Evolutionary conservation across 2,113 vertebrate species (phyloP).

Genomic region (Corythornis cristatus): DNA sequence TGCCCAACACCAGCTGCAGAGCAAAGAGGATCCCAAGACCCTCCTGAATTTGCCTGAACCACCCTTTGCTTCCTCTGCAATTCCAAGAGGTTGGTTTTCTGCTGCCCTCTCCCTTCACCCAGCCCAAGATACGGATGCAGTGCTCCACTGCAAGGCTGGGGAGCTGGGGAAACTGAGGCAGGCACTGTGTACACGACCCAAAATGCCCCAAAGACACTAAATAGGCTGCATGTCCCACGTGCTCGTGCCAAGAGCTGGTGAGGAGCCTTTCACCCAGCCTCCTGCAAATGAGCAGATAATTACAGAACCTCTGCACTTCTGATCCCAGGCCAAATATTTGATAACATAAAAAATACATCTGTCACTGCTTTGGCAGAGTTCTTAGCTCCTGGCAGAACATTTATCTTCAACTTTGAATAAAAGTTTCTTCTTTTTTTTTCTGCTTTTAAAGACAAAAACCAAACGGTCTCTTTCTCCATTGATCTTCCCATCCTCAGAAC

Average conservation of each 20-base stretch:
- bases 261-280: not conserved
- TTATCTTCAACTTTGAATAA: not conserved
- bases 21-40: not conserved
- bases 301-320: not conserved
- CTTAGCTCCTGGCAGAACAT: not conserved
- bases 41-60: not conserved
- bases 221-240: not conserved
- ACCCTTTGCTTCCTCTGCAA: not conserved
- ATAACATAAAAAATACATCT: conserved; percentile 28
- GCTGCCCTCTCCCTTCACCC: not conserved
- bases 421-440: not conserved
- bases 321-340: conserved; percentile 21
- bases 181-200: not conserved
- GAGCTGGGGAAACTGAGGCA: not conserved
- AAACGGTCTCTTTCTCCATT: not conserved
- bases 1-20: not conserved
- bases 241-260: not conserved
- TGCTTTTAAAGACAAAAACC: not conserved
- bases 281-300: not conserved
- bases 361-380: not conserved
- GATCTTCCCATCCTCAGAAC: not conserved
- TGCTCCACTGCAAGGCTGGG: not conserved
- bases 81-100: not conserved
- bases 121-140: no score
- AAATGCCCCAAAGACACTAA: not conserved